Conservation (phyloP, 2,797 vertebrate species). For the Taenioides sp. region DNA sequence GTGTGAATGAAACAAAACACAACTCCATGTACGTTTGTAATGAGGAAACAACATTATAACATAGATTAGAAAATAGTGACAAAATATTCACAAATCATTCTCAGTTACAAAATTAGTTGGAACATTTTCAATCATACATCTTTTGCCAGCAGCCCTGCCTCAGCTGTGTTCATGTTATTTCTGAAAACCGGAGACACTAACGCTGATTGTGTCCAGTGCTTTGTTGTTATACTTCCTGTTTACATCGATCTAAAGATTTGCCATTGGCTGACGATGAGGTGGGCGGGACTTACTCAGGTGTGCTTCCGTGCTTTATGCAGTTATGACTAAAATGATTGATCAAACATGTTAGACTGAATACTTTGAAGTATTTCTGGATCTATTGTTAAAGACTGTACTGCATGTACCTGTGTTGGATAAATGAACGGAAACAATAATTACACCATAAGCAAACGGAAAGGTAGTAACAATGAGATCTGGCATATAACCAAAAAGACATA, state of each 20-base stretch:
- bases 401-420: not conserved
- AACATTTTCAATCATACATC: too few relatives aligned
- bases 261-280: not conserved
- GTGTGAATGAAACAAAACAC: too few relatives aligned
- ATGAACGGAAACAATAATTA: not conserved
- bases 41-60: too few relatives aligned
- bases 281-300: not conserved
- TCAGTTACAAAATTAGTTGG: too few relatives aligned
- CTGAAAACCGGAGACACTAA: not conserved
- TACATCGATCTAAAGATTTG: not conserved
- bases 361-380: not conserved
- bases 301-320: conserved; percentile 4
- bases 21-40: too few relatives aligned
- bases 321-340: not conserved
- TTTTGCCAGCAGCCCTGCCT: too few relatives aligned
- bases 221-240: not conserved
- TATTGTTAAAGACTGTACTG: not conserved
- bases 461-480: too few relatives aligned
- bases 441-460: too few relatives aligned
- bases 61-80: too few relatives aligned
- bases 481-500: too few relatives aligned
- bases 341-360: not conserved
- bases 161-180: not conserved
- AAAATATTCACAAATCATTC: too few relatives aligned
- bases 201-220: not conserved